A percentile compares a stretch with the other conserved stretches of the same genome.
phyloP scores from a whole-genome alignment of 2,888 invertebrate species.

The Apocheima hispidaria region DNA sequence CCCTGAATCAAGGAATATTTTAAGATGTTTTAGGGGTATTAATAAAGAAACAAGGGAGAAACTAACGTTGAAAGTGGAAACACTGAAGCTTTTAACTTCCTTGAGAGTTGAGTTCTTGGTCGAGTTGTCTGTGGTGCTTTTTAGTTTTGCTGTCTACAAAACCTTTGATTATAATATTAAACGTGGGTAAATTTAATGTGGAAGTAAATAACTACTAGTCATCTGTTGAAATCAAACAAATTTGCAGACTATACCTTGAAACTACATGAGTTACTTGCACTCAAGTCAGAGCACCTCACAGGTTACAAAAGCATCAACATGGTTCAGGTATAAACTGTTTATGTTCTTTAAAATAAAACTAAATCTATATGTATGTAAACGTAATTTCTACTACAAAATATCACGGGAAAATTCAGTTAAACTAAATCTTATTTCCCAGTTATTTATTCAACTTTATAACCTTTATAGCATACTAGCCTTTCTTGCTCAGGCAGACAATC shows the following conservation, averaged over 20 bases:
- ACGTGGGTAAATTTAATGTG: neutral
- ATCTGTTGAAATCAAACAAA: neutral
- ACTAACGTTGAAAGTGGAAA: too few species aligned
- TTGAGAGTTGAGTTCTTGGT: too few species aligned
- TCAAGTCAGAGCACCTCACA: neutral
- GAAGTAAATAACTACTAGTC: neutral
- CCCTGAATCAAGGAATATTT: too few species aligned
- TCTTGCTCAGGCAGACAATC: neutral
- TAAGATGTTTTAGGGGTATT: too few species aligned
- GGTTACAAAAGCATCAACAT: constrained; percentile 59
- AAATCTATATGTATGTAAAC: neutral
- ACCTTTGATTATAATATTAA: neutral
- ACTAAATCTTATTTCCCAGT: neutral
- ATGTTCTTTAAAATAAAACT: neutral
- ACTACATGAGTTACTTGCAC: neutral
- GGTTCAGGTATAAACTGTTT: constrained; percentile 70
- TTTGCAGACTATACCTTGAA: neutral
- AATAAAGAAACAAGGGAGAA: too few species aligned
- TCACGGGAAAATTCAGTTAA: neutral
- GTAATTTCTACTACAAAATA: neutral
- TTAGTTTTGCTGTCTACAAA: too few species aligned
- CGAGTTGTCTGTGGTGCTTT: too few species aligned
- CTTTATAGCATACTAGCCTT: neutral
- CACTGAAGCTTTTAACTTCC: too few species aligned
- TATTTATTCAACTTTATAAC: neutral